phyloP scores from a whole-genome alignment of 2,797 vertebrate genomes.

The Poeciliopsis infans region DNA sequence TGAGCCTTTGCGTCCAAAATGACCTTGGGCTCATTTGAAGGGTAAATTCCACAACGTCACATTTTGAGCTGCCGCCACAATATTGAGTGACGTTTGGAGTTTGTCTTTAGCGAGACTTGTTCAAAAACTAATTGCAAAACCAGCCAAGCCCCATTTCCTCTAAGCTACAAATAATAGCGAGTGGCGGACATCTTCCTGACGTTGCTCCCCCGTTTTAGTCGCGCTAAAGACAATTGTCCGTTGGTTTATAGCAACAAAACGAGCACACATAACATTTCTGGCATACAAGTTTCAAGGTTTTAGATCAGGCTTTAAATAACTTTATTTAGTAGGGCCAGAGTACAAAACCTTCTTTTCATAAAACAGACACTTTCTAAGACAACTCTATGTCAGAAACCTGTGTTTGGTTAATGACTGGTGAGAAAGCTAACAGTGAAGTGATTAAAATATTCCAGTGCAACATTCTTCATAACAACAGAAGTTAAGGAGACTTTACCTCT shows the following conservation, averaged over 20 bases:
- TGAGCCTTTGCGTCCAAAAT: too few relatives aligned
- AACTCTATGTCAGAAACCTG: neutral
- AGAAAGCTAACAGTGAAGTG: neutral
- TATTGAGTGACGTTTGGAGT: neutral
- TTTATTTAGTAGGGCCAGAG: neutral
- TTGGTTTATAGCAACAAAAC: neutral
- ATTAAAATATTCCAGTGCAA: neutral
- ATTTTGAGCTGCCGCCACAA: neutral
- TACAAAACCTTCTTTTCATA: neutral
- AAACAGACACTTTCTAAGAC: neutral
- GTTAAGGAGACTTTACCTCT: slow-evolving; percentile 69
- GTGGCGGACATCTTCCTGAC: neutral
- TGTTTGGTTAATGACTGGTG: neutral
- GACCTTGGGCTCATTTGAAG: neutral
- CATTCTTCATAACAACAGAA: neutral
- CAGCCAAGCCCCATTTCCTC: neutral
- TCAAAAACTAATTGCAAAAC: neutral
- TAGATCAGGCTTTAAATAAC: neutral
- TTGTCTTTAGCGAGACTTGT: neutral
- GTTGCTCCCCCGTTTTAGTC: neutral
- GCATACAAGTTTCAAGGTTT: neutral
- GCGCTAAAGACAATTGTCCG: neutral
- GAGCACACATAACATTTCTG: neutral
- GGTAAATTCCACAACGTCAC: too few relatives aligned
- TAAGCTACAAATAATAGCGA: neutral